phyloP scores from a whole-genome alignment of 2,797 vertebrate genomes.

The Leuciscus waleckii region DNA sequence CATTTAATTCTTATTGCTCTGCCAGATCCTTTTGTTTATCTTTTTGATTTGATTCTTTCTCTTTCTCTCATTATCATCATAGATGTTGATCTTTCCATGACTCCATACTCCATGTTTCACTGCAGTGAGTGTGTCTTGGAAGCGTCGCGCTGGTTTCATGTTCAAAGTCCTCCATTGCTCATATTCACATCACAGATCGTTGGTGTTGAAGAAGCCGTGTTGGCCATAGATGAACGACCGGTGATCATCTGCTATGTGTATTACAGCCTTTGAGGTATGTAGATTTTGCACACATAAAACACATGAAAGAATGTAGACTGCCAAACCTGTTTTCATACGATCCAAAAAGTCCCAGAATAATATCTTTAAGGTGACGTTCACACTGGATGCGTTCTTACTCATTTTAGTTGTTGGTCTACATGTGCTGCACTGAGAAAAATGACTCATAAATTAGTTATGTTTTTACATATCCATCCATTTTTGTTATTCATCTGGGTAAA shows the following conservation, averaged over 20 bases:
- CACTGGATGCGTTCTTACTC: background rate
- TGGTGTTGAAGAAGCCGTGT: constrained; percentile 20
- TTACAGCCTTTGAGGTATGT: constrained; percentile 2
- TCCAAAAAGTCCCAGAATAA: background rate
- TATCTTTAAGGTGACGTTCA: background rate
- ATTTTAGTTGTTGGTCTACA: too few relatives aligned
- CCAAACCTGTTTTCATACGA: background rate
- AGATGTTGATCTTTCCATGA: constrained; percentile 49
- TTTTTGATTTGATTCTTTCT: constrained; percentile 35
- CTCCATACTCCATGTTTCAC: constrained; percentile 33
- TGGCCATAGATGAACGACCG: constrained; percentile 14
- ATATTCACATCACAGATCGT: constrained; percentile 17
- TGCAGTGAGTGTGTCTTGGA: constrained; percentile 40
- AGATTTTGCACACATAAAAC: constrained; percentile 20
- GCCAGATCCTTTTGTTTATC: constrained; percentile 39
- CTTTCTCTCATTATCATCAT: constrained; percentile 33
- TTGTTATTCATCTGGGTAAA: background rate
- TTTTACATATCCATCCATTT: background rate
- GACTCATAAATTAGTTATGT: background rate
- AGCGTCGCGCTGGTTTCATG: constrained; percentile 24
- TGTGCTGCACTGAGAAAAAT: too few relatives aligned
- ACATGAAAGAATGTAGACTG: constrained; percentile 16
- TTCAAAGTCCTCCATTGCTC: constrained; percentile 49
- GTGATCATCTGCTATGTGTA: constrained; percentile 10
- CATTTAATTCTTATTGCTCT: constrained; percentile 14